These are phyloP conservation scores for Hypothenemus hampei DNA, from an alignment of 1,140 invertebrate genomes.

Conservation along the genomic window DNA sequence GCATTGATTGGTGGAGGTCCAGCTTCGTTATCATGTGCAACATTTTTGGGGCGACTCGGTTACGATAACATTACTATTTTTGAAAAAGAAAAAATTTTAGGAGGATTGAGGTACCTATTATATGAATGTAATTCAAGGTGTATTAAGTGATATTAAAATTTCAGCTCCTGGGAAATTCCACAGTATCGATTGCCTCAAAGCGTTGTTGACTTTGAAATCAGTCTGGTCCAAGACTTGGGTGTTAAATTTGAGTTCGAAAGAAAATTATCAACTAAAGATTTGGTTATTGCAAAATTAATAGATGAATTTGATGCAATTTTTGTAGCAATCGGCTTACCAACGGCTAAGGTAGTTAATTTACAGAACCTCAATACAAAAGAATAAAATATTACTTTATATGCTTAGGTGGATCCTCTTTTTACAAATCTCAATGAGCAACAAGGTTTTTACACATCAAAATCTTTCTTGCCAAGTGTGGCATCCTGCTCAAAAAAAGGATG, in stretches of 20 bases:
- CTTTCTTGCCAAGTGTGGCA: slow-evolving; percentile 84
- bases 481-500: slow-evolving; percentile 72
- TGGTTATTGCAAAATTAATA: slow-evolving; percentile 68
- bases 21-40: slow-evolving; percentile 94
- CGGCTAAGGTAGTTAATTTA: slow-evolving; percentile 62
- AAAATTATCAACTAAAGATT: slow-evolving; percentile 58
- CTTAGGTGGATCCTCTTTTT: not conserved
- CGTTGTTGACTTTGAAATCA: slow-evolving; percentile 90
- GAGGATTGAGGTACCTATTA: slow-evolving; percentile 74
- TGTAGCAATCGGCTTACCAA: slow-evolving; percentile 89
- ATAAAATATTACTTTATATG: not conserved
- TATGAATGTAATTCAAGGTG: not conserved
- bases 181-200: slow-evolving; percentile 92
- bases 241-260: slow-evolving; percentile 74
- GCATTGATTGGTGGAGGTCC: slow-evolving; percentile 92
- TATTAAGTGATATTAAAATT: slow-evolving; percentile 26
- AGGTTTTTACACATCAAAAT: slow-evolving; percentile 95
- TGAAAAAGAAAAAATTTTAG: slow-evolving; percentile 82
- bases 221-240: slow-evolving; percentile 86
- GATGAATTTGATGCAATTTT: slow-evolving; percentile 78
- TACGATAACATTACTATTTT: slow-evolving; percentile 90
- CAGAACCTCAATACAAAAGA: not conserved
- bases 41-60: slow-evolving; percentile 88
- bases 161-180: slow-evolving; percentile 90
- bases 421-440: slow-evolving; percentile 53